A percentile compares a stretch with the other conserved stretches of the same genome.
Evolutionary conservation across 2,113 vertebrate genomes (phyloP).

Genomic region (Tupaia chinensis): DNA sequence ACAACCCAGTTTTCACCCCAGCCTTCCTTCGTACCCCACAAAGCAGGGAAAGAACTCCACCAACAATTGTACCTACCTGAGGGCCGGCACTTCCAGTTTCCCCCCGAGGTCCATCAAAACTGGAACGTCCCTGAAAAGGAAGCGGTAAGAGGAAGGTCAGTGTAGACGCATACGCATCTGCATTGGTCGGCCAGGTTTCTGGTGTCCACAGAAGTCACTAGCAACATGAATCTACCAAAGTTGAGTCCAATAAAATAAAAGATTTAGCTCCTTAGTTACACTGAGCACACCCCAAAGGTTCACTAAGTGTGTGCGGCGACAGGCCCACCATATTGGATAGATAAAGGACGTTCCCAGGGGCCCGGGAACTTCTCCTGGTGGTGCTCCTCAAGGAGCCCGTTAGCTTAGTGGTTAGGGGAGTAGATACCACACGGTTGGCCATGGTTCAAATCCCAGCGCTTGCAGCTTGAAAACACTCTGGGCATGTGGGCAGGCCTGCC

Average conservation of each 20-base stretch:
- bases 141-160: constrained; percentile 2
- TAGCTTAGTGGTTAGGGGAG: too few species aligned
- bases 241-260: constrained; percentile 19
- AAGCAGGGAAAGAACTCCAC: not conserved
- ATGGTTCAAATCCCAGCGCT: too few species aligned
- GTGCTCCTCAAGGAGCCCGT: not conserved
- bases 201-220: not conserved
- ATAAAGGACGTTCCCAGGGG: not conserved
- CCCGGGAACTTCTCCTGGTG: not conserved
- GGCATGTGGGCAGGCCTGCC: too few species aligned
- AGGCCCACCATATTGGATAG: not conserved
- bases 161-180: not conserved
- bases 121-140: constrained; percentile 81
- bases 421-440: too few species aligned
- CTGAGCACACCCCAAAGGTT: not conserved
- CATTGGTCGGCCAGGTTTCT: not conserved
- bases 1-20: not conserved
- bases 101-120: constrained; percentile 72
- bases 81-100: constrained; percentile 72
- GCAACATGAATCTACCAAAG: not conserved
- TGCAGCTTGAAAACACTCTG: too few species aligned
- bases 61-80: constrained; percentile 72
- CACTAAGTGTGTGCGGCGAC: not conserved
- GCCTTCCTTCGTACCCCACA: not conserved
- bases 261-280: not conserved